These are phyloP conservation scores for Aspidapion aeneum DNA, from an alignment of 2,888 invertebrate genomes.

Conservation along the genomic window DNA sequence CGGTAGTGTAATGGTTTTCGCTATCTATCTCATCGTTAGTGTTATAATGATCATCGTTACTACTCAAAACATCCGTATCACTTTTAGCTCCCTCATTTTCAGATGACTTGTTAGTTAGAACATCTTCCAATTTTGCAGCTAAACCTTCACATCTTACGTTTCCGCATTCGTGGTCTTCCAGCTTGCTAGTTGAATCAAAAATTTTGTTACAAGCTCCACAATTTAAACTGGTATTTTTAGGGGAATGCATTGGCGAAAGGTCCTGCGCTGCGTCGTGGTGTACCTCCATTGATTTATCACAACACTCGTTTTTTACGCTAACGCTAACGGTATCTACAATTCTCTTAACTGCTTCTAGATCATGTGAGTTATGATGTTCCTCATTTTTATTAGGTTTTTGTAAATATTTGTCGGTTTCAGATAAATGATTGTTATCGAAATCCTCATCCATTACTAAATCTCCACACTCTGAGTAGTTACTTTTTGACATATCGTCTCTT, in stretches of 20 bases:
- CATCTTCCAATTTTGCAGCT: slow-evolving; percentile 73
- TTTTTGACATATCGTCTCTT: slow-evolving; percentile 50
- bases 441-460: slow-evolving; percentile 70
- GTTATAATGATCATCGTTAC: slow-evolving; percentile 52
- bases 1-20: slow-evolving; percentile 52
- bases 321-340: slow-evolving; percentile 73
- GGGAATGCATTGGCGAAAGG: slow-evolving; percentile 38
- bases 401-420: slow-evolving; percentile 44
- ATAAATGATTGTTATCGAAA: slow-evolving; percentile 51
- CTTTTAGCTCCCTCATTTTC: slow-evolving; percentile 50
- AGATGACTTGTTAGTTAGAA: slow-evolving; percentile 53
- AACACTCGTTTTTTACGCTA: slow-evolving; percentile 65
- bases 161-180: slow-evolving; percentile 71
- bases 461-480: slow-evolving; percentile 43
- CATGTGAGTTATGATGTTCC: slow-evolving; percentile 49
- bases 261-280: slow-evolving; percentile 51
- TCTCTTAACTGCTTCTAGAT: slow-evolving; percentile 63
- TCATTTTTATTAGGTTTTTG: slow-evolving; percentile 34
- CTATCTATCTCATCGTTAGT: slow-evolving; percentile 53
- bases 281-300: slow-evolving; percentile 62
- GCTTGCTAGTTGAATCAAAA: slow-evolving; percentile 57
- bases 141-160: slow-evolving; percentile 68
- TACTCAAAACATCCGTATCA: slow-evolving; percentile 46
- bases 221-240: slow-evolving; percentile 45
- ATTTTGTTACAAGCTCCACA: slow-evolving; percentile 56